Percentiles rank a stretch among this genome's conserved stretches.
Evolutionary conservation across 2,797 vertebrate species (phyloP).

Genomic region (Oreortyx pictus): DNA sequence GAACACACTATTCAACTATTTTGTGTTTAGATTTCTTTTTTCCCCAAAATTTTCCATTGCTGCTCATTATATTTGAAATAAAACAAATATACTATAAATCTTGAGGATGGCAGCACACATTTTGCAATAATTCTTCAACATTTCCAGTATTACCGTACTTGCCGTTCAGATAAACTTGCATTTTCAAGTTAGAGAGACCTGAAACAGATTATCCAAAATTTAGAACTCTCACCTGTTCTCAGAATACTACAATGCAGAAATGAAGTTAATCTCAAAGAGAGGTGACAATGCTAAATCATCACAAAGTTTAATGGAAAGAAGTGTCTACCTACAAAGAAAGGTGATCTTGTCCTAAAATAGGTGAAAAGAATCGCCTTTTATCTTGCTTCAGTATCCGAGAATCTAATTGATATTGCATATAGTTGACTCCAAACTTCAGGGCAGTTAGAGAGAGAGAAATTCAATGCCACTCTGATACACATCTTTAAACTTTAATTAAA

Average conservation of each 20-base stretch:
- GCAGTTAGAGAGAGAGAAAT: neutral
- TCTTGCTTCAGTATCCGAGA: neutral
- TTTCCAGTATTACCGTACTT: neutral
- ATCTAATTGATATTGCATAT: neutral
- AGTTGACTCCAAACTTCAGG: neutral
- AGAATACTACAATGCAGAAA: neutral
- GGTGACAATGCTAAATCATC: neutral
- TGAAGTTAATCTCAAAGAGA: neutral
- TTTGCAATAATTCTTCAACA: neutral
- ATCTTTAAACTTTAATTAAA: neutral
- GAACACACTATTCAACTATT: neutral
- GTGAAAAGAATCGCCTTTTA: neutral
- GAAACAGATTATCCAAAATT: neutral
- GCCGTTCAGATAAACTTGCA: neutral
- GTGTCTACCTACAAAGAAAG: neutral
- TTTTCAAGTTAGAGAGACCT: neutral
- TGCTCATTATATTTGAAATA: neutral
- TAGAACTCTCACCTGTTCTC: neutral
- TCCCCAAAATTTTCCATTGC: neutral
- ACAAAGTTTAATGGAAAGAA: neutral
- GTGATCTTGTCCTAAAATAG: neutral
- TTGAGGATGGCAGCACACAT: neutral
- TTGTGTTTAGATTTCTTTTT: neutral
- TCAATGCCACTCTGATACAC: neutral
- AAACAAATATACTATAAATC: neutral